A percentile compares a stretch with the other conserved stretches of the same genome.
phyloP scores from a whole-genome alignment of 2,888 invertebrate genomes.

The Ctena decussata region DNA sequence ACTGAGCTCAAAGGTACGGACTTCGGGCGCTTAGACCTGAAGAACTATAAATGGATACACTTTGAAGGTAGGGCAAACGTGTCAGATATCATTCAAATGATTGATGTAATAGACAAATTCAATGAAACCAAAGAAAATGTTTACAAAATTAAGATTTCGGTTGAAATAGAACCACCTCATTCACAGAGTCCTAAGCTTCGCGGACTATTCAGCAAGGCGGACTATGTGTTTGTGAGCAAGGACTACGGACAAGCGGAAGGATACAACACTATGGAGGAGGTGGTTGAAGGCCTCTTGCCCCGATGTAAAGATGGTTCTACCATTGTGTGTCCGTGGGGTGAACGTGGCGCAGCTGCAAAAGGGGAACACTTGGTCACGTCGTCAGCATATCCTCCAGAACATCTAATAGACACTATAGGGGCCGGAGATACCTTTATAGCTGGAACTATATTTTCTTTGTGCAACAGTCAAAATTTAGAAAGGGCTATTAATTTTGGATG shows the following conservation, averaged over 20 bases:
- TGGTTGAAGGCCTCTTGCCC: slow-evolving; percentile 87
- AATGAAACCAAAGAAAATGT: slow-evolving; percentile 51
- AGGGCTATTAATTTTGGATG: slow-evolving; percentile 89
- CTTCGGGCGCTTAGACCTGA: slow-evolving; percentile 41
- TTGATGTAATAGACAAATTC: slow-evolving; percentile 87
- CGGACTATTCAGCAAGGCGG: slow-evolving; percentile 65
- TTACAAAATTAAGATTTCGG: slow-evolving; percentile 87
- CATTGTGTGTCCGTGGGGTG: slow-evolving; percentile 90
- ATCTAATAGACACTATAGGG: slow-evolving; percentile 90
- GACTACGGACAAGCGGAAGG: slow-evolving; percentile 89
- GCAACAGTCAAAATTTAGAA: slow-evolving; percentile 86
- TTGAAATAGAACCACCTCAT: slow-evolving; percentile 89
- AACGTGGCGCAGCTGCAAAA: slow-evolving; percentile 87
- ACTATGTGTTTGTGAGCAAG: slow-evolving; percentile 90
- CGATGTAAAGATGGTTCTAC: slow-evolving; percentile 87
- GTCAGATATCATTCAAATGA: slow-evolving; percentile 40
- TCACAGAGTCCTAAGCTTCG: slow-evolving; percentile 54
- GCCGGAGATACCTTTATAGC: slow-evolving; percentile 91
- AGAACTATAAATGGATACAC: slow-evolving; percentile 57
- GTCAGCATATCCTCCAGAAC: slow-evolving; percentile 88
- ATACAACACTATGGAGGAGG: slow-evolving; percentile 88
- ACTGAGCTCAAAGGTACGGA: slow-evolving; percentile 36
- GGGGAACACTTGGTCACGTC: slow-evolving; percentile 81
- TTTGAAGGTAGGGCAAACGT: slow-evolving; percentile 56
- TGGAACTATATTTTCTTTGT: slow-evolving; percentile 89